Conservation (phyloP, 2,888 invertebrate genomes). For the Agonopterix subpropinquella region DNA sequence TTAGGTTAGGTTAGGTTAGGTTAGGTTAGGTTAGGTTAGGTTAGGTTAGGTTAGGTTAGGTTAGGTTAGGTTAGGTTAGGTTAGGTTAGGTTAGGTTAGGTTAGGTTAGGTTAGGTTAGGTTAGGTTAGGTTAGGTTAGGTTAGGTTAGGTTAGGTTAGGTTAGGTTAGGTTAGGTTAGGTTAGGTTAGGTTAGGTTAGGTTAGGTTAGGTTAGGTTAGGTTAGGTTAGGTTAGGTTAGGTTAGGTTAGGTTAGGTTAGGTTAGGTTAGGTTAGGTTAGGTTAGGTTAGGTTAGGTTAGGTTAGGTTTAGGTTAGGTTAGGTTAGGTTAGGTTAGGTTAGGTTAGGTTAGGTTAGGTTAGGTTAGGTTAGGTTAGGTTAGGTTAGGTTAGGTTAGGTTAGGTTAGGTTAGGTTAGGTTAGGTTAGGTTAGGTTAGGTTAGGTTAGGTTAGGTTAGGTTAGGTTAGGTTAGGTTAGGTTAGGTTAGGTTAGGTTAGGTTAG, state of each 20-base stretch:
- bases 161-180: neutral
- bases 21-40: slow-evolving; percentile 12
- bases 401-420: neutral
- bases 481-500: slow-evolving; percentile 9
- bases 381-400: slow-evolving; percentile 1
- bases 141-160: slow-evolving; percentile 3
- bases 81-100: neutral
- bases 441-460: slow-evolving; percentile 8
- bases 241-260: neutral
- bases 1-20: slow-evolving; percentile 11
- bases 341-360: slow-evolving; percentile 3
- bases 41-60: slow-evolving; percentile 10
- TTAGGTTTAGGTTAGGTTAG: neutral
- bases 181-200: neutral
- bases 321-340: neutral
- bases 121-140: slow-evolving; percentile 8
- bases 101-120: slow-evolving; percentile 1
- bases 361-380: slow-evolving; percentile 3
- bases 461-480: slow-evolving; percentile 8
- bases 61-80: slow-evolving; percentile 1
- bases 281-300: neutral
- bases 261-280: slow-evolving; percentile 5
- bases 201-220: neutral
- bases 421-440: slow-evolving; percentile 10
- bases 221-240: neutral